Percentiles rank a stretch among this genome's conserved stretches.
These are phyloP conservation scores for Athripsodes cinereus DNA, from an alignment of 2,888 invertebrate species.

Conservation along the genomic window DNA sequence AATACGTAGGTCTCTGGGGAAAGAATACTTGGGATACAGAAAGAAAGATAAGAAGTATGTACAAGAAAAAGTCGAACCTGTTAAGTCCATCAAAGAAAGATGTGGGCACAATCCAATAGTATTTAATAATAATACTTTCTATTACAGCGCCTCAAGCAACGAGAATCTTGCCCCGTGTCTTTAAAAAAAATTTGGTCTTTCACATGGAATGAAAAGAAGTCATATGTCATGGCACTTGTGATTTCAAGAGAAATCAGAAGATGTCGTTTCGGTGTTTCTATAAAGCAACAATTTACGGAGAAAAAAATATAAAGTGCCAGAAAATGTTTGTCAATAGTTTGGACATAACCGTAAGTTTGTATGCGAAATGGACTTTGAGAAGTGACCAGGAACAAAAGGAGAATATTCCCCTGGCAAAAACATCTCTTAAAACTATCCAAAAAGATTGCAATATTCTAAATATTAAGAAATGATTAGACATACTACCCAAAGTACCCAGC, in stretches of 20 bases:
- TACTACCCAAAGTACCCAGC: conserved; percentile 5
- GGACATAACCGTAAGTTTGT: not conserved
- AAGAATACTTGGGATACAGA: not conserved
- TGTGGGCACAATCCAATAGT: not conserved
- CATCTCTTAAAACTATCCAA: not conserved
- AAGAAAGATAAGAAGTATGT: not conserved
- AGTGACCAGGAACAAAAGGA: not conserved
- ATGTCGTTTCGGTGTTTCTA: not conserved
- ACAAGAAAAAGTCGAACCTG: not conserved
- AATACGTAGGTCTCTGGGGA: not conserved
- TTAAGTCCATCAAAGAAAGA: not conserved
- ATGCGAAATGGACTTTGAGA: not conserved
- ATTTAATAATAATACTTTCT: not conserved
- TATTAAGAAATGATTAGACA: conserved; percentile 3
- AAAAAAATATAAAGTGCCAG: not conserved
- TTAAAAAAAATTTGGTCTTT: not conserved
- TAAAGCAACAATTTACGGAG: not conserved
- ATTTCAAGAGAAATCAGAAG: not conserved
- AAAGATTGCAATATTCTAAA: not conserved
- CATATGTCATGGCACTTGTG: not conserved
- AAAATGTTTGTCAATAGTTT: not conserved
- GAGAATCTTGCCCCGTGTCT: not conserved
- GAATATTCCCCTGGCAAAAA: not conserved
- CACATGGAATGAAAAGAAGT: not conserved
- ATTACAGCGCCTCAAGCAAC: not conserved